These are phyloP conservation scores for Phrynocephalus guinanensis DNA, from an alignment of 2,797 vertebrate genomes.

Conservation along the genomic window DNA sequence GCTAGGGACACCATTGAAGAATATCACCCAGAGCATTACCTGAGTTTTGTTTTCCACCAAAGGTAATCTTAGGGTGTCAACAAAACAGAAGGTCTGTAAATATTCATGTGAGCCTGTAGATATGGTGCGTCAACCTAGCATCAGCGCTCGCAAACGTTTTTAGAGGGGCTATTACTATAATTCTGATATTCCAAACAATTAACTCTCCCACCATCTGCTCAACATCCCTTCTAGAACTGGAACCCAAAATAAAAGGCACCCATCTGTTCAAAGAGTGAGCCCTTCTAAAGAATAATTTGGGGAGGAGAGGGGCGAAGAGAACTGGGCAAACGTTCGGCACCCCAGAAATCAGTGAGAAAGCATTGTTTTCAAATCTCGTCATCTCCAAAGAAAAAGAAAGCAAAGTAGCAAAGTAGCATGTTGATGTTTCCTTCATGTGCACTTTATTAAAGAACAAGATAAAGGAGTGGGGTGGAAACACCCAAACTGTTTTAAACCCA, in stretches of 20 bases:
- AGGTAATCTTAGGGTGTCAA: not conserved
- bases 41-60: not conserved
- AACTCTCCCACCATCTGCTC: too few relatives aligned
- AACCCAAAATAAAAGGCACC: not conserved
- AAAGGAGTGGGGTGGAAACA: constrained; percentile 8
- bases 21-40: not conserved
- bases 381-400: not conserved
- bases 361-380: not conserved
- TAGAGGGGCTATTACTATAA: not conserved
- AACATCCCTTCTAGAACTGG: not conserved
- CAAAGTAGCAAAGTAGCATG: not conserved
- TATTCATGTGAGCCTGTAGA: not conserved
- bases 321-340: too few relatives aligned
- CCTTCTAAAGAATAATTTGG: not conserved
- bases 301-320: not conserved
- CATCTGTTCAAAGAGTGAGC: not conserved
- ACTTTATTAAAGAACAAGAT: not conserved
- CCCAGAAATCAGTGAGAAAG: not conserved
- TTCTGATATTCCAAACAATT: not conserved
- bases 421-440: not conserved
- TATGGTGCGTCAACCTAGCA: too few relatives aligned
- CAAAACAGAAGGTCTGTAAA: not conserved
- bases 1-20: not conserved
- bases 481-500: constrained; percentile 7
- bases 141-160: too few relatives aligned